Evolutionary conservation across 2,797 vertebrate genomes (phyloP).

Genomic region (Rhinoraja longicauda): DNA sequence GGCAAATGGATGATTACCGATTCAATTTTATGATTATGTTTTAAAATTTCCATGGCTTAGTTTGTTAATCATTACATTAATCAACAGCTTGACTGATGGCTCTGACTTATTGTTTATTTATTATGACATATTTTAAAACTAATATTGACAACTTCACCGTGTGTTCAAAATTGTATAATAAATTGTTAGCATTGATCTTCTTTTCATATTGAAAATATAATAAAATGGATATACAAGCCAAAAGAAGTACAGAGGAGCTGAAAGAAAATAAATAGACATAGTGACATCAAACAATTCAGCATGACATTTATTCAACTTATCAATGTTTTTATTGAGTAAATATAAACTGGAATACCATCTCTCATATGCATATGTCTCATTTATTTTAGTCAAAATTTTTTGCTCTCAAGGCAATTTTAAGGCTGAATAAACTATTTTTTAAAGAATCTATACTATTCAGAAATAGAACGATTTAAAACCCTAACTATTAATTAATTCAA

Average conservation of each 20-base stretch:
- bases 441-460: neutral
- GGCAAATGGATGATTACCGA: neutral
- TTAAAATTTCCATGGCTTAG: neutral
- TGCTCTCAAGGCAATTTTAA: neutral
- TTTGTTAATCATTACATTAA: neutral
- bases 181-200: neutral
- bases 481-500: neutral
- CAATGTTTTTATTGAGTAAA: neutral
- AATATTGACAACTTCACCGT: neutral
- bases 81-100: neutral
- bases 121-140: neutral
- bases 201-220: neutral
- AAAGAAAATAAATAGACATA: neutral
- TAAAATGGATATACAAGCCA: neutral
- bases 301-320: conserved; percentile 13
- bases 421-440: neutral
- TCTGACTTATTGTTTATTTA: neutral
- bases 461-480: neutral
- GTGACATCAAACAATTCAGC: neutral
- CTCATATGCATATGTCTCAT: neutral
- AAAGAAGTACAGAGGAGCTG: neutral
- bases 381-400: neutral
- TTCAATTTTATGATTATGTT: neutral
- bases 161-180: neutral
- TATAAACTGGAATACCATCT: neutral